These are phyloP conservation scores for Spinibarbus caldwelli DNA, from an alignment of 2,797 vertebrate genomes.

Conservation along the genomic window DNA sequence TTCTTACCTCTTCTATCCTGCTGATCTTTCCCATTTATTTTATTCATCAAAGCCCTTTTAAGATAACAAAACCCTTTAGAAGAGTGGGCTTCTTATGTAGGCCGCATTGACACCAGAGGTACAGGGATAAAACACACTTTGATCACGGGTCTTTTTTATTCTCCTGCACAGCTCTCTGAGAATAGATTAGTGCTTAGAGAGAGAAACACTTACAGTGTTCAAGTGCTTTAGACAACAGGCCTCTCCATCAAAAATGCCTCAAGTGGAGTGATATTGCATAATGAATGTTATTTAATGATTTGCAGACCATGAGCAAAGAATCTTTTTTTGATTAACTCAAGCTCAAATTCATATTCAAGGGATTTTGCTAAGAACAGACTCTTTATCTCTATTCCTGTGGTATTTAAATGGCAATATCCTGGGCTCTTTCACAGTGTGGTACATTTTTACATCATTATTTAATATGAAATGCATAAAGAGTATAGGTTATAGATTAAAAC, in stretches of 20 bases:
- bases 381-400: neutral
- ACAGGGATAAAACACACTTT: slow-evolving; percentile 48
- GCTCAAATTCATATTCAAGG: slow-evolving; percentile 7
- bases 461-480: neutral
- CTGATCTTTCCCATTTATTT: slow-evolving; percentile 24
- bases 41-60: slow-evolving; percentile 36
- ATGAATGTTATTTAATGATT: slow-evolving; percentile 36
- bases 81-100: slow-evolving; percentile 31
- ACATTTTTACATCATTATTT: neutral
- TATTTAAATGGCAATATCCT: neutral
- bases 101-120: slow-evolving; percentile 4
- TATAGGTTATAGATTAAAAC: neutral
- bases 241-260: slow-evolving; percentile 32
- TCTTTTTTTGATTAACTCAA: slow-evolving; percentile 12
- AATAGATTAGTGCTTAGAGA: slow-evolving; percentile 32
- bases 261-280: slow-evolving; percentile 30
- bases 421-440: neutral
- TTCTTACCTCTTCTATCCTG: neutral
- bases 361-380: neutral
- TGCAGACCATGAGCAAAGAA: slow-evolving; percentile 25
- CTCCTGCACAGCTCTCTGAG: slow-evolving; percentile 13
- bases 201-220: slow-evolving; percentile 28
- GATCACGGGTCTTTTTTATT: slow-evolving; percentile 17
- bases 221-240: slow-evolving; percentile 36
- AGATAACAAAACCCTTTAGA: slow-evolving; percentile 22